These are phyloP conservation scores for Gortyna flavago DNA, from an alignment of 2,888 invertebrate species.

Conservation along the genomic window DNA sequence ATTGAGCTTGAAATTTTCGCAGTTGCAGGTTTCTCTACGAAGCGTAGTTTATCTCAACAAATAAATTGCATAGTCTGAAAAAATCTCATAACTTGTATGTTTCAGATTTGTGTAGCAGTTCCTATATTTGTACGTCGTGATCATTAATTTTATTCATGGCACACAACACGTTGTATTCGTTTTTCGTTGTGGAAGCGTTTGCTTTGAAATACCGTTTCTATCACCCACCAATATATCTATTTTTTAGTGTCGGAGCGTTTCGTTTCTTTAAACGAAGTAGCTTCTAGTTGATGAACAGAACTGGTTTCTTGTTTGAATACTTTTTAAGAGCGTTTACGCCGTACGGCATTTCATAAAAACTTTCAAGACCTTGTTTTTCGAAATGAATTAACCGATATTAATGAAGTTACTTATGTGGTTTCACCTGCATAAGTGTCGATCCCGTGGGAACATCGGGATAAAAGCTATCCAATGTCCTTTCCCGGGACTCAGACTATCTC, in stretches of 20 bases:
- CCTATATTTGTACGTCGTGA: conserved; percentile 65
- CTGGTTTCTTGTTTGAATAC: conserved; percentile 4
- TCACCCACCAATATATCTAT: conserved; percentile 51
- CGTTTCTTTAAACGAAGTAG: conserved; percentile 30
- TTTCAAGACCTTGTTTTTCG: too few species aligned
- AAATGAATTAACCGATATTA: too few species aligned
- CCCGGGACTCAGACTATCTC: too few species aligned
- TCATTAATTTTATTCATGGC: conserved; percentile 60
- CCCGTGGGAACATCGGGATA: too few species aligned
- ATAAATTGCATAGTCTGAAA: conserved; percentile 63
- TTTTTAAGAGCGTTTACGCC: too few species aligned
- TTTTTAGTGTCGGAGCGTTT: conserved; percentile 76
- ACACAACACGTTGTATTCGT: conserved; percentile 41
- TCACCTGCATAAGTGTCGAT: too few species aligned
- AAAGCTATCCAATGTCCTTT: too few species aligned
- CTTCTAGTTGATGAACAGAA: neutral
- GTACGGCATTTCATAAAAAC: too few species aligned
- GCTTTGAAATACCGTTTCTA: conserved; percentile 66
- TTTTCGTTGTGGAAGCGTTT: conserved; percentile 65
- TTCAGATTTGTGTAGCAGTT: conserved; percentile 81
- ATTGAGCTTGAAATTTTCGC: conserved; percentile 9
- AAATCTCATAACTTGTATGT: conserved; percentile 82
- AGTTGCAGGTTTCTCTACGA: conserved; percentile 38
- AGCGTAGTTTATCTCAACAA: conserved; percentile 67
- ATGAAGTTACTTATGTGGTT: too few species aligned